Evolutionary conservation across 1,140 invertebrate genomes (phyloP).

Genomic region (Nylanderia fulva): DNA sequence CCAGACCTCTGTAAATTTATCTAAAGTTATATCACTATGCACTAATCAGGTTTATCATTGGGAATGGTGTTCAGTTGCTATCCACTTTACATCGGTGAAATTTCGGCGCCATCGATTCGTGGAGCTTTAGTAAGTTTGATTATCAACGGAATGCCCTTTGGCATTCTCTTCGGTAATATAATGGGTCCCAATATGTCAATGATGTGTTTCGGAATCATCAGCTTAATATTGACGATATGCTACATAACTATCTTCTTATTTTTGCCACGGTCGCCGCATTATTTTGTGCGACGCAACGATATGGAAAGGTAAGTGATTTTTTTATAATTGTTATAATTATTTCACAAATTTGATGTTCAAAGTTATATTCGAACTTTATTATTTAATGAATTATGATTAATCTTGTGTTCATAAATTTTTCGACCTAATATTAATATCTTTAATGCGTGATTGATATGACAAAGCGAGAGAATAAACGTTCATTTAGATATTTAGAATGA

Average conservation of each 20-base stretch:
- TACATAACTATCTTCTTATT: slow-evolving; percentile 88
- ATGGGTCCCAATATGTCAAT: slow-evolving; percentile 88
- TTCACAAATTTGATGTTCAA: not conserved
- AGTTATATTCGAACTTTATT: not conserved
- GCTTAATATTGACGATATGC: slow-evolving; percentile 86
- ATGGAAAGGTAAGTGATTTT: slow-evolving; percentile 81
- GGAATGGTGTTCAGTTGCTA: slow-evolving; percentile 89
- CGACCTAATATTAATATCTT: not conserved
- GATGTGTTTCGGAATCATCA: slow-evolving; percentile 87
- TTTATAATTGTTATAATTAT: not conserved
- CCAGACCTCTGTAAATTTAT: not conserved
- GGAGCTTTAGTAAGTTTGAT: slow-evolving; percentile 89
- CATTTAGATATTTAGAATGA: not conserved
- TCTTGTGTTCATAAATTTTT: not conserved
- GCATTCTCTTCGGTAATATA: slow-evolving; percentile 89
- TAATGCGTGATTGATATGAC: not conserved
- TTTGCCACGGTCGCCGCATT: slow-evolving; percentile 92
- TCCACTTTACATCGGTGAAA: slow-evolving; percentile 89
- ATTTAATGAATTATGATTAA: not conserved
- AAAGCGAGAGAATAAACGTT: not conserved
- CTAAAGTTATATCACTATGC: not conserved
- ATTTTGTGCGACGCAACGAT: slow-evolving; percentile 87
- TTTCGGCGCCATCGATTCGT: slow-evolving; percentile 88
- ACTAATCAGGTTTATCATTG: slow-evolving; percentile 50
- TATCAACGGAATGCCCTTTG: slow-evolving; percentile 82